Evolutionary conservation across 2,797 vertebrate genomes (phyloP), one percentile per base, ranked within the genome.

Genomic region (Sebastes vulpes): DNA sequence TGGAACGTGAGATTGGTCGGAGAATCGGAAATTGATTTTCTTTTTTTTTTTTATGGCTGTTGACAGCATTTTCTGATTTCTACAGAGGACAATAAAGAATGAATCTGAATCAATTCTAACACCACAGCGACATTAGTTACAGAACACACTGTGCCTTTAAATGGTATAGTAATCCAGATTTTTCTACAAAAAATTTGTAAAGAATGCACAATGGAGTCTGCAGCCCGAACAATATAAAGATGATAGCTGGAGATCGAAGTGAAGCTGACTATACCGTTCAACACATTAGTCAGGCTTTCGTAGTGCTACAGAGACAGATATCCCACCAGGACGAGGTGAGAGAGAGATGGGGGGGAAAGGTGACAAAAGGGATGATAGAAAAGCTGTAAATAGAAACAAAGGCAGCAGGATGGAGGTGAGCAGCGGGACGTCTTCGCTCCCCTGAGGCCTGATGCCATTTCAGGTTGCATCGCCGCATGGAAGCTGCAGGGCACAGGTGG

Each of bases 401-500:
- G n/a, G 57, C 29, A 48, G 28, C 38, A 42, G 65, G 14, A 61
- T 23, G 28, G 74, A 79, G 59, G 53, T 56, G 61, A 82, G 82
- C 54, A 73, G 26, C 10, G 3, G 10, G 16, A 59, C 2, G 4
- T 67, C 74, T 52, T 1, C 26, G 46, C 57, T 52, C 70, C 70
- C 65, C 35, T 3, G 26, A 73, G 68, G 67, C 61, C 78, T 48
- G 72, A 79, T 74, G 82, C 35, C 74, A 72, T 83, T 77, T 75
- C 68, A 81, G 82, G 52, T 70, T 65, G 32, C 57, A 18, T 77
- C 77, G 21, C 77, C 1, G 29, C 75, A 67, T 38, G 80, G 82
- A 80, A 68, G 42, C 84, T 28, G 66, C 28, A 9, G 67, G 54
- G 84, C 74, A 83, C 72, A 83, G 66, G 75, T 85, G 77, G 65